Percentiles rank a stretch among this genome's conserved stretches.
Conservation (phyloP, 2,888 invertebrate genomes). For the Tetropium fuscum region DNA sequence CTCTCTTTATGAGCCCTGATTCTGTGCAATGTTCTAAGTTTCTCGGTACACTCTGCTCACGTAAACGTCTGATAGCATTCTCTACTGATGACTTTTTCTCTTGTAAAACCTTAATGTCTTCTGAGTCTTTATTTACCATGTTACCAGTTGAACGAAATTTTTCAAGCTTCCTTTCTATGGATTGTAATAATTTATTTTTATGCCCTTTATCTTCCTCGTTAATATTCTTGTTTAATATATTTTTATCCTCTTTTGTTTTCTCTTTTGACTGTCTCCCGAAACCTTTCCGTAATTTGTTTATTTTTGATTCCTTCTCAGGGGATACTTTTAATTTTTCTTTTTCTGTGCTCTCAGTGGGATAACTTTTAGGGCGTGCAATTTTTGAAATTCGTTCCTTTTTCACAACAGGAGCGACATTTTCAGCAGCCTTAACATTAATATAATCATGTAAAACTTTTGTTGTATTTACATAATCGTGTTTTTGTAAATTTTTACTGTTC, state of each 20-base stretch:
- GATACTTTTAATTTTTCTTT: conserved; percentile 32
- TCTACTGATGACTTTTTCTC: conserved; percentile 65
- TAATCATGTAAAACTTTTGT: conserved; percentile 51
- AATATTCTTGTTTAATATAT: conserved; percentile 52
- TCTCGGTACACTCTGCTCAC: conserved; percentile 76
- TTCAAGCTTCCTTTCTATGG: conserved; percentile 82
- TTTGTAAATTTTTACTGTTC: conserved; percentile 17
- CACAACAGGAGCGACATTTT: conserved; percentile 38
- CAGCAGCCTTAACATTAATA: conserved; percentile 52
- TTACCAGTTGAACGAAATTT: conserved; percentile 69
- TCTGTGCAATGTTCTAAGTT: conserved; percentile 69
- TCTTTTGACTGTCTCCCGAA: conserved; percentile 52
- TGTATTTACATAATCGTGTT: conserved; percentile 30
- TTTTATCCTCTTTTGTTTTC: conserved; percentile 56
- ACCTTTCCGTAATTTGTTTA: conserved; percentile 53
- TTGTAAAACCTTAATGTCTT: conserved; percentile 46
- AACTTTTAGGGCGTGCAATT: conserved; percentile 70
- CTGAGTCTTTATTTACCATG: conserved; percentile 65
- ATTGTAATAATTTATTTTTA: conserved; percentile 75
- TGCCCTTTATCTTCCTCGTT: conserved; percentile 57
- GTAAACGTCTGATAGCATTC: conserved; percentile 71
- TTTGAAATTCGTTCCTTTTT: conserved; percentile 65
- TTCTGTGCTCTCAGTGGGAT: conserved; percentile 65
- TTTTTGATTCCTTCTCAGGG: conserved; percentile 72
- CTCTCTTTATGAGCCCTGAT: conserved; percentile 77